Base-by-base conservation (phyloP, 2,797 vertebrate species). In the Balearica regulorum region DNA sequence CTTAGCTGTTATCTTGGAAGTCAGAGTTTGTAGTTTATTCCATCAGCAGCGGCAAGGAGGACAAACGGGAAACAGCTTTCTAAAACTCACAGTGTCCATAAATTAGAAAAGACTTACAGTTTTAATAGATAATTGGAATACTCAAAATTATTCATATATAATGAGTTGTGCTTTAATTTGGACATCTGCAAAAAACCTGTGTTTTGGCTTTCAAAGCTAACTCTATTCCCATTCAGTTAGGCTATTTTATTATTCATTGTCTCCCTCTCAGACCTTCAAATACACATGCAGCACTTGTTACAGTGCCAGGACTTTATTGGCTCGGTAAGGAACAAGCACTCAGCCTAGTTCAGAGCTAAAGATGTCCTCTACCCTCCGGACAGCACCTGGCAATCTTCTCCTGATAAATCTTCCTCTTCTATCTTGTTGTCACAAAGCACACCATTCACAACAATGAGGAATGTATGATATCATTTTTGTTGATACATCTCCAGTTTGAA, bases 381-480 rank as follows among this genome's bases (percentile, higher is more conserved):
- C 31, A 87, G 53, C 49, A 79, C 85, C 81, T 92, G 64, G 75
- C 44, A 94, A 78, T n/a, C 20, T 89, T 76, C 64, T 95, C 60
- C 75, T 5, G 8, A 64, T 95, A 92, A 96, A 96, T 95, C 76
- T 90, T 97, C 86, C 71, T 82, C 53, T 89, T 91, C 69, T 84
- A 55, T 82, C 65, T 92, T 90, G n/a, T 87, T 92, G 44, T 94
- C 91, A 71, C 61, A 76, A 88, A 85, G 86, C 71, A 92, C n/a
- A 91, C 46, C 93, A 77, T 91, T 95, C 91, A 69, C 41, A 83
- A 83, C 65, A 62, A 58, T 41, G 53, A 85, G 58, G 43, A 94
- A 64, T 51, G 48, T 29, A 44, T 43, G 48, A 86, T 79, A 95
- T 60, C 2, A 55, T 82, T 94, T 91, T 19, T 31, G 19, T n/a